These are phyloP conservation scores for Brotula barbata DNA, from an alignment of 2,797 vertebrate species.

Conservation along the genomic window DNA sequence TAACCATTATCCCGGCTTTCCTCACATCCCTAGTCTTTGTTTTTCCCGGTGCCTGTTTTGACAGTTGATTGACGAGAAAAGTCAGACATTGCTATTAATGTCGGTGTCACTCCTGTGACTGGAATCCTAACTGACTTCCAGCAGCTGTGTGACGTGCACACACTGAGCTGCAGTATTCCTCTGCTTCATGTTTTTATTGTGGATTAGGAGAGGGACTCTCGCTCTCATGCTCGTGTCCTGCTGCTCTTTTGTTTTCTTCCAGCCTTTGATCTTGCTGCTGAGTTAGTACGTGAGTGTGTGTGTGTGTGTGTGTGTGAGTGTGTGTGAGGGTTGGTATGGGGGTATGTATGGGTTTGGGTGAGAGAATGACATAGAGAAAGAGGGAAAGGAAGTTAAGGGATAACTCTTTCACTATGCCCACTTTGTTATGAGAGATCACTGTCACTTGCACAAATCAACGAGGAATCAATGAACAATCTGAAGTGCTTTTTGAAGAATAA, in stretches of 20 bases:
- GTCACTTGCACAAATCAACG: conserved; percentile 30
- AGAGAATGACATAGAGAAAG: conserved; percentile 20
- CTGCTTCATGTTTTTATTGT: conserved; percentile 48
- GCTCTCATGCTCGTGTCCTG: conserved; percentile 55
- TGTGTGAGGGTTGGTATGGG: conserved; percentile 9
- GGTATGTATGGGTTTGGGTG: conserved; percentile 7
- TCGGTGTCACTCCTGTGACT: conserved; percentile 17
- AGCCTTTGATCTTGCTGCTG: conserved; percentile 63
- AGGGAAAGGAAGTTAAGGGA: conserved; percentile 24
- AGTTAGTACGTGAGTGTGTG: conserved; percentile 34
- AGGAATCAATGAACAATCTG: conserved; percentile 16
- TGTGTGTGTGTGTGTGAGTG: conserved; percentile 1
- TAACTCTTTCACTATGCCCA: not conserved
- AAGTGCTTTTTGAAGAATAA: not conserved
- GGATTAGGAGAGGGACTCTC: conserved; percentile 47
- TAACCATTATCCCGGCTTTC: conserved; percentile 1
- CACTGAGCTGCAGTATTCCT: conserved; percentile 25
- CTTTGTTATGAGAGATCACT: conserved; percentile 46
- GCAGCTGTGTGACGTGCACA: conserved; percentile 16
- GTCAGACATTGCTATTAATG: conserved; percentile 1
- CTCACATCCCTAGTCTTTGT: not conserved
- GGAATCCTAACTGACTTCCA: conserved; percentile 27
- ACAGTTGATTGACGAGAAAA: conserved; percentile 1
- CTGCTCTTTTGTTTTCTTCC: conserved; percentile 59
- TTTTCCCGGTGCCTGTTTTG: not conserved